These are phyloP conservation scores for Malurus splendens DNA, from an alignment of 2,797 vertebrate species.

Conservation along the genomic window DNA sequence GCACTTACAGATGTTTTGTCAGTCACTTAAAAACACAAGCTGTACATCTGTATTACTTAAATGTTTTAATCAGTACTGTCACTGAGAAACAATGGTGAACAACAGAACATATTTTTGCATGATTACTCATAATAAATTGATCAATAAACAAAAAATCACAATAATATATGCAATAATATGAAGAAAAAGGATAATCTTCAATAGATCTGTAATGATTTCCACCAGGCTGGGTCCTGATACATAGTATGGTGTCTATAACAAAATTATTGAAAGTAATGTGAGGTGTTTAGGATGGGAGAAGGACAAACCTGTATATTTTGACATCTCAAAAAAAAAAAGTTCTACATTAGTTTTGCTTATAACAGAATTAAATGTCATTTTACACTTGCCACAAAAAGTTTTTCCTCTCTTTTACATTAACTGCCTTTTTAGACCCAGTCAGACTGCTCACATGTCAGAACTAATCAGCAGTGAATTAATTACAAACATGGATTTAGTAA, in stretches of 20 bases:
- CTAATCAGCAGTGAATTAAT: constrained; percentile 26
- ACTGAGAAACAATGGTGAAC: background rate
- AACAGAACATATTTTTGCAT: background rate
- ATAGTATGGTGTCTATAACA: background rate
- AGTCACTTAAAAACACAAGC: background rate
- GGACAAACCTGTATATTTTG: background rate
- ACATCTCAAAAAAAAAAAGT: background rate
- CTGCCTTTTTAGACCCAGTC: background rate
- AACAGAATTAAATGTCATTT: background rate
- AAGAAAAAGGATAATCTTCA: background rate
- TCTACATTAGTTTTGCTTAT: background rate
- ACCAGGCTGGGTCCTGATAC: background rate
- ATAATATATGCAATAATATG: background rate
- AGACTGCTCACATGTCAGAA: fast-evolving
- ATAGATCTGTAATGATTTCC: background rate
- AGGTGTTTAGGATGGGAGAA: background rate
- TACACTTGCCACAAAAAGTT: background rate
- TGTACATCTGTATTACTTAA: background rate
- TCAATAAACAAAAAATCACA: background rate
- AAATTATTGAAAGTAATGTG: background rate
- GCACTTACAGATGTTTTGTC: background rate
- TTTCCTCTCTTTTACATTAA: background rate
- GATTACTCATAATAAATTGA: background rate
- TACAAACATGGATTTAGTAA: constrained; percentile 18
- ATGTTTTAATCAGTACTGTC: background rate